Percentiles rank a stretch among this genome's conserved stretches.
Conservation (phyloP, 2,888 invertebrate species). For the Hyposoter didymator region DNA sequence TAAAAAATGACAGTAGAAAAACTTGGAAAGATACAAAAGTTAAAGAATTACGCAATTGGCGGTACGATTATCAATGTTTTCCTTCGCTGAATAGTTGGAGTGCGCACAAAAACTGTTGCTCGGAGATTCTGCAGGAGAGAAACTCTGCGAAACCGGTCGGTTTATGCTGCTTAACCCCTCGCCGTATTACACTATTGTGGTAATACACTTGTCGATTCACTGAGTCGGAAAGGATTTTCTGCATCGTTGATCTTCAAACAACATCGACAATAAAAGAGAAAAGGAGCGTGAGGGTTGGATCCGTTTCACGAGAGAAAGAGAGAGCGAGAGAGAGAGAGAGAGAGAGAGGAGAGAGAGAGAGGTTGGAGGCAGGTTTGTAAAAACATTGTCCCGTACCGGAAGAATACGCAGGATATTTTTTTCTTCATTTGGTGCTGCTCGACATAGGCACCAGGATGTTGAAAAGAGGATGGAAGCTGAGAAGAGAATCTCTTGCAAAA, state of each 20-base stretch:
- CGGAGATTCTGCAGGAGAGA: neutral
- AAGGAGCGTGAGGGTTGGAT: conserved; percentile 39
- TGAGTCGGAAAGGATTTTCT: conserved; percentile 52
- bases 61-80: neutral
- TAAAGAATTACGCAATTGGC: neutral
- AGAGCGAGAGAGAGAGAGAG: neutral
- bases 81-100: neutral
- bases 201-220: conserved; percentile 55
- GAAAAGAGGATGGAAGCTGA: conserved; percentile 22
- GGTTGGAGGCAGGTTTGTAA: conserved; percentile 36
- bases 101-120: neutral
- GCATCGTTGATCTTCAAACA: conserved; percentile 49
- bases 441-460: conserved; percentile 9
- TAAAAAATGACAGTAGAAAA: neutral
- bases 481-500: neutral
- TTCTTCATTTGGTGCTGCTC: conserved; percentile 9
- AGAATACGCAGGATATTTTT: conserved; percentile 30
- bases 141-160: neutral
- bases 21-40: neutral
- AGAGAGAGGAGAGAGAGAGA: neutral
- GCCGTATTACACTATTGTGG: conserved; percentile 3
- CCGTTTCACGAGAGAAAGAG: conserved; percentile 37
- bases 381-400: conserved; percentile 46
- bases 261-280: conserved; percentile 7
- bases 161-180: neutral